phyloP scores from a whole-genome alignment of 2,888 invertebrate species.

The Lycophotia porphyrea region DNA sequence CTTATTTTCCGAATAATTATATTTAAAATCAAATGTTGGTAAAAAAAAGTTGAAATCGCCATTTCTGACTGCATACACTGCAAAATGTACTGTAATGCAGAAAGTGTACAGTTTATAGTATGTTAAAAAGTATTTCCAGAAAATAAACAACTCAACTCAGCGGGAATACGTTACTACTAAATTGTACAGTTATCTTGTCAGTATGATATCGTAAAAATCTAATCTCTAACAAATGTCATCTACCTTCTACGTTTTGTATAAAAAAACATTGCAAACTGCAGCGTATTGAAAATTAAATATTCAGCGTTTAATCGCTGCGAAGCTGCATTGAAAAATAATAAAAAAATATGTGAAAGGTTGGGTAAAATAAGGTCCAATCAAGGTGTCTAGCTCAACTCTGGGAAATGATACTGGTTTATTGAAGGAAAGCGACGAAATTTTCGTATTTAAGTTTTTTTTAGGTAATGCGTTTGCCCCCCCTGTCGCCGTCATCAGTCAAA shows the following conservation, averaged over 20 bases:
- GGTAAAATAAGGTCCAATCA: conserved; percentile 18
- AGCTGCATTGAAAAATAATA: conserved; percentile 42
- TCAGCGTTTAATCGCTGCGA: conserved; percentile 61
- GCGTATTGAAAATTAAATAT: conserved; percentile 65
- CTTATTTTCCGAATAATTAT: not conserved
- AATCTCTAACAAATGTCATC: conserved; percentile 11
- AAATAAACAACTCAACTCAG: too few species aligned
- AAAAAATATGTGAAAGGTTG: conserved; percentile 45
- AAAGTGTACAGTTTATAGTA: not conserved
- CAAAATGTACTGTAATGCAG: not conserved
- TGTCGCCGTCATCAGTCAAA: not conserved
- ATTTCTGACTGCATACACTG: not conserved
- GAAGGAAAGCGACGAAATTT: not conserved
- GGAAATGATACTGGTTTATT: not conserved
- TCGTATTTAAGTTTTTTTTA: not conserved
- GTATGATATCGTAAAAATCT: conserved; percentile 14
- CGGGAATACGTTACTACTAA: not conserved
- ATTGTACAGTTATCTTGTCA: too few species aligned
- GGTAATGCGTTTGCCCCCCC: too few species aligned
- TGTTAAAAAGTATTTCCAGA: not conserved
- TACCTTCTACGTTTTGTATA: not conserved
- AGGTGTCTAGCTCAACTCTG: not conserved
- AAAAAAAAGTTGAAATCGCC: not conserved
- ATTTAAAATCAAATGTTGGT: not conserved
- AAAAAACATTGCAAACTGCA: conserved; percentile 42